These are phyloP conservation scores for Rhabditophanes sp. DNA, from an alignment of 2,888 invertebrate genomes.

Conservation along the genomic window DNA sequence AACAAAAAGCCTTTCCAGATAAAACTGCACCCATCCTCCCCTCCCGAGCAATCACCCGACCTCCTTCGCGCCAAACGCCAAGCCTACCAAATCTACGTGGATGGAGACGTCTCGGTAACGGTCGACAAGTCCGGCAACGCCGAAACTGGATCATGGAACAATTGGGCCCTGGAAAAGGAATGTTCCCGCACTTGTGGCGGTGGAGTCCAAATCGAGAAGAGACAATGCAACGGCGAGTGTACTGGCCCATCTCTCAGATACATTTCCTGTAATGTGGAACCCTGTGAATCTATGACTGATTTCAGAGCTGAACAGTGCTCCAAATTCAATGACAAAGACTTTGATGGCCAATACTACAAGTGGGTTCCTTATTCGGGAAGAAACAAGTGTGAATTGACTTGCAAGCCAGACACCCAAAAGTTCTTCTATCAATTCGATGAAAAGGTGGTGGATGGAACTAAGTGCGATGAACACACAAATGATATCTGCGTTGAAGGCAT, in stretches of 20 bases:
- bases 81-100: constrained; percentile 40
- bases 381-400: constrained; percentile 69
- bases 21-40: constrained; percentile 33
- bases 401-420: constrained; percentile 74
- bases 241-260: constrained; percentile 64
- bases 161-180: constrained; percentile 65
- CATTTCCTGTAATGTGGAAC: constrained; percentile 77
- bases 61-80: constrained; percentile 28
- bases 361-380: constrained; percentile 41
- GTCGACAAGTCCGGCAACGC: constrained; percentile 36
- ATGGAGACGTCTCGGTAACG: constrained; percentile 35
- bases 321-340: constrained; percentile 62
- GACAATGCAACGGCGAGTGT: constrained; percentile 52
- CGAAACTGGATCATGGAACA: constrained; percentile 48
- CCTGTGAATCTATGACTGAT: constrained; percentile 51
- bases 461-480: constrained; percentile 58
- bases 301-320: constrained; percentile 78
- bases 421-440: constrained; percentile 73
- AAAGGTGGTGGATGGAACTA: constrained; percentile 62
- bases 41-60: constrained; percentile 25
- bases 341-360: constrained; percentile 65
- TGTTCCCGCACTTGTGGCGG: constrained; percentile 84
- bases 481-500: constrained; percentile 85
- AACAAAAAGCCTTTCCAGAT: too few species aligned
- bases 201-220: constrained; percentile 69